Evolutionary conservation across 2,888 invertebrate species (phyloP).

Genomic region (Busseola fusca): DNA sequence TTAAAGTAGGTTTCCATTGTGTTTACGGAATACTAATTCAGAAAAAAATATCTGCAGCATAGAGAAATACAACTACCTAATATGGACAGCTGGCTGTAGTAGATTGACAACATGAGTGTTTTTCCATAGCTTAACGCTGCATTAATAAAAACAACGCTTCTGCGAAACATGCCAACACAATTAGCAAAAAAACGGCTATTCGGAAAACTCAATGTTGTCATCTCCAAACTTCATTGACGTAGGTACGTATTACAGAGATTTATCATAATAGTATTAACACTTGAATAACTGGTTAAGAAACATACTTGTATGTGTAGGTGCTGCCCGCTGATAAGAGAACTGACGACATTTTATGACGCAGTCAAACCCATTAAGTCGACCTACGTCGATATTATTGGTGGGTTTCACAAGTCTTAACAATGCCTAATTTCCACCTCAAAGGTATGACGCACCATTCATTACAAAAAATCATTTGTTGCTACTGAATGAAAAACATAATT

Average conservation of each 20-base stretch:
- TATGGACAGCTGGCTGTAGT: not conserved
- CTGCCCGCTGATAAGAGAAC: conserved; percentile 25
- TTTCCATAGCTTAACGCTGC: conserved; percentile 12
- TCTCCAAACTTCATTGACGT: conserved; percentile 34
- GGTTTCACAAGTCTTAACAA: conserved; percentile 28
- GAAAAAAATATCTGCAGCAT: not conserved
- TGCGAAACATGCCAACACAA: conserved; percentile 6
- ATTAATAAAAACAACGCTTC: conserved; percentile 13
- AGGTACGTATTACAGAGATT: conserved; percentile 23
- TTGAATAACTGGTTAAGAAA: conserved; percentile 32
- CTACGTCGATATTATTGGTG: conserved; percentile 27
- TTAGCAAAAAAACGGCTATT: conserved; percentile 13
- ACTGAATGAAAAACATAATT: conserved; percentile 18
- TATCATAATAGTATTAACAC: conserved; percentile 18
- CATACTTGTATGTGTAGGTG: not conserved
- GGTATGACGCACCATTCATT: conserved; percentile 23
- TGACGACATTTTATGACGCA: conserved; percentile 48
- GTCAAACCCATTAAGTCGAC: conserved; percentile 26
- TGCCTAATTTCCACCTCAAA: conserved; percentile 37
- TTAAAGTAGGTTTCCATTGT: no score
- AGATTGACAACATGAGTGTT: not conserved
- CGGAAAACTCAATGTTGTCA: conserved; percentile 27
- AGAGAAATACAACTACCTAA: not conserved
- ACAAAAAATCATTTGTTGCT: conserved; percentile 6
- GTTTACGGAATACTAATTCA: no score